Evolutionary conservation across 1,140 invertebrate species (phyloP).

Genomic region (Drosophila sechellia): DNA sequence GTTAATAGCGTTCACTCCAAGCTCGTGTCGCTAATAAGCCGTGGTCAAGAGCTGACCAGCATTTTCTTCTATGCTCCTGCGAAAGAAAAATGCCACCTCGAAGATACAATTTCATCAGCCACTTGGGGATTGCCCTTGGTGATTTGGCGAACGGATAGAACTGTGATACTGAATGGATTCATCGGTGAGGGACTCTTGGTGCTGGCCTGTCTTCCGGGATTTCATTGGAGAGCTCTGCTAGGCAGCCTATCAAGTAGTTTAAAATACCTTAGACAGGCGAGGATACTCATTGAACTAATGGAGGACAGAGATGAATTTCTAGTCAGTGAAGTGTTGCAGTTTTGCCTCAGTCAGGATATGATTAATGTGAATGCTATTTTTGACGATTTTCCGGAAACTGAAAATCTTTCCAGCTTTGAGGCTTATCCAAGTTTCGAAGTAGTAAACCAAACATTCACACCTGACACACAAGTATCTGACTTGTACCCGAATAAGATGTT

Average conservation of each 20-base stretch:
- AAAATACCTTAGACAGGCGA: slow-evolving; percentile 40
- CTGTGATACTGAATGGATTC: slow-evolving; percentile 4
- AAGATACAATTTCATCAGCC: not conserved
- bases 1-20: not conserved
- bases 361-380: slow-evolving; percentile 40
- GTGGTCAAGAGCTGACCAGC: slow-evolving; percentile 1
- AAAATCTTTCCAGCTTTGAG: slow-evolving; percentile 27
- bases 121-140: slow-evolving; percentile 7
- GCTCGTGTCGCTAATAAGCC: slow-evolving; percentile 16
- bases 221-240: slow-evolving; percentile 32
- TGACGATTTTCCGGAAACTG: slow-evolving; percentile 13
- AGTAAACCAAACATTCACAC: not conserved
- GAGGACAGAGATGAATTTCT: slow-evolving; percentile 10
- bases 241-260: slow-evolving; percentile 13
- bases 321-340: slow-evolving; percentile 19
- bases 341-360: slow-evolving; percentile 39
- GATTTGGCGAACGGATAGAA: slow-evolving; percentile 27
- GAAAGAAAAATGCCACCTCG: slow-evolving; percentile 3
- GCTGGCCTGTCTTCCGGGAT: slow-evolving; percentile 44
- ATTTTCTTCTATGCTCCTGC: slow-evolving; percentile 19
- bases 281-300: slow-evolving; percentile 46
- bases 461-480: not conserved
- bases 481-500: slow-evolving; percentile 54
- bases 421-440: slow-evolving; percentile 39
- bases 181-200: slow-evolving; percentile 33